phyloP scores from a whole-genome alignment of 1,140 invertebrate species.

The Amyelois transitella region DNA sequence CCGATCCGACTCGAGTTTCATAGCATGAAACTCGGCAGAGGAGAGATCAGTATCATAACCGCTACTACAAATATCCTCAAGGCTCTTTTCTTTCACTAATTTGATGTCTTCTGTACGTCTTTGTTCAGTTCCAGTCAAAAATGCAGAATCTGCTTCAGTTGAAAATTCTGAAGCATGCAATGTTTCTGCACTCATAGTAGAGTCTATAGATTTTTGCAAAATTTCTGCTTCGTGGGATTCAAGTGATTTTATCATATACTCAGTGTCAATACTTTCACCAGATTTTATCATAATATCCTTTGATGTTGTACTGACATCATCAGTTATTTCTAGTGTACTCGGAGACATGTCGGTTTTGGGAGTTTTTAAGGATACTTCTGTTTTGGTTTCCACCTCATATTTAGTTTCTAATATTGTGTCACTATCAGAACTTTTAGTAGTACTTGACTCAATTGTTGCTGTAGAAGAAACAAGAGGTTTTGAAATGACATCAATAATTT shows the following conservation, averaged over 20 bases:
- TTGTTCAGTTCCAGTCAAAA: conserved; percentile 62
- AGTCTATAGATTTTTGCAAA: conserved; percentile 72
- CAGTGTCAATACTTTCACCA: conserved; percentile 73
- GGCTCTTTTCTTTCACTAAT: conserved; percentile 71
- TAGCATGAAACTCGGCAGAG: conserved; percentile 77
- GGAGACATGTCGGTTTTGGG: conserved; percentile 53
- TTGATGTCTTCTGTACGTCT: conserved; percentile 60
- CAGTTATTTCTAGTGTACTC: conserved; percentile 50
- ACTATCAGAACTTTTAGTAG: conserved; percentile 39
- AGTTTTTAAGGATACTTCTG: conserved; percentile 33
- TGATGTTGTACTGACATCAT: conserved; percentile 60
- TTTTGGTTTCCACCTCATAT: conserved; percentile 69
- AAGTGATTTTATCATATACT: conserved; percentile 71
- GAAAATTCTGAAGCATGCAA: conserved; percentile 72
- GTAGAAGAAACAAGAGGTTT: conserved; percentile 29
- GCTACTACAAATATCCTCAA: conserved; percentile 77
- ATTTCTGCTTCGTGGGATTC: conserved; percentile 71
- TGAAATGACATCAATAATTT: conserved; percentile 40
- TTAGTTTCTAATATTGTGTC: conserved; percentile 43
- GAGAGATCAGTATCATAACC: conserved; percentile 80
- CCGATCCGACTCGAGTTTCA: conserved; percentile 72
- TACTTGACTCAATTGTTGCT: conserved; percentile 19
- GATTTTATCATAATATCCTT: conserved; percentile 76
- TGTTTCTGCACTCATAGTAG: conserved; percentile 69
- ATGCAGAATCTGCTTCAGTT: conserved; percentile 70